Base-by-base conservation (phyloP, 2,888 invertebrate species). In the Ecliptopera silaceata region DNA sequence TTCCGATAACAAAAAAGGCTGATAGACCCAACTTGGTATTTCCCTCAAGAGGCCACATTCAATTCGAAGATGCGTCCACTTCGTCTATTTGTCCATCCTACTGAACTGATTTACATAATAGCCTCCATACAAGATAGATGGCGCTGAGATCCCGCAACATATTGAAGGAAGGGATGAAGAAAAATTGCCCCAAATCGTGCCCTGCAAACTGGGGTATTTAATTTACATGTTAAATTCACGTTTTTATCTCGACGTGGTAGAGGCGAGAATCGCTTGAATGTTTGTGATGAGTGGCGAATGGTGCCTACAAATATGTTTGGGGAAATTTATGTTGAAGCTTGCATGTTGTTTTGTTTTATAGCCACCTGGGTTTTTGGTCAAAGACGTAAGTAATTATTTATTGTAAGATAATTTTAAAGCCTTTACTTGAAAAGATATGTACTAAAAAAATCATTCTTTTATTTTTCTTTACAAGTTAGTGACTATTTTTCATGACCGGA, bases 91-190 rank as follows among this genome's bases (percentile, higher is more conserved):
- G 58, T 59, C 61, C 67, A 67, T 70, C 68, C 64, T 66, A 61
- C 56, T 45, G 60, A 68, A 59, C 74, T 75, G 77, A 83, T 86
- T 85, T 82, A 72, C 83, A 86, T 88, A 87, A 86, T 84, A 74
- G 79, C 72, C 75, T 69, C 71, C 75, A 74, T 71, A 65, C 71
- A 81, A 88, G 84, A 86, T 83, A 79, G 76, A 88, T 82, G 76
- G 76, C 72, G 70, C 72, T 75, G n/a, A 77, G 74, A 69, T 73
- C 77, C 75, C 75, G 77, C 77, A 86, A 85, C 85, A 87, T 88
- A 88, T 88, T 88, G 86, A 72, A 79, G 74, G 64, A 62, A 69
- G 60, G 82, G 79, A 80, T 81, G 77, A 80, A 85, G 84, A 87
- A 84, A 87, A 86, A 87, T 86, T 75, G 81, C 79, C 67, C 60